Evolutionary conservation across 1,140 invertebrate species (phyloP).

Genomic region (Zaprionus kolodkinae): DNA sequence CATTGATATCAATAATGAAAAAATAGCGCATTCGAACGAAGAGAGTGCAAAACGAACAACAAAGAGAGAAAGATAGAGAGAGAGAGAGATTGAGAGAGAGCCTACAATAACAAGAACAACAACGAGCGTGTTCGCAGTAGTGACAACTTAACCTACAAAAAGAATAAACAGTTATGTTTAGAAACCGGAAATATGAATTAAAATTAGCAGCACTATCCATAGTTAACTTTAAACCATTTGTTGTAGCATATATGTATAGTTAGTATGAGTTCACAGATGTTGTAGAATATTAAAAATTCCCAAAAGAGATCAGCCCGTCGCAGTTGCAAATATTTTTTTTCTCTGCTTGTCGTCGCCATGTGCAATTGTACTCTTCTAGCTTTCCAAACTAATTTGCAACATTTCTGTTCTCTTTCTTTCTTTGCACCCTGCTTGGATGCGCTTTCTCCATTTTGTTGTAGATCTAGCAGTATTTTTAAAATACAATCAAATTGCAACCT

Average conservation of each 20-base stretch:
- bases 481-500: neutral
- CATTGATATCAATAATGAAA: neutral
- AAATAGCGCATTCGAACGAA: neutral
- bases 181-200: neutral
- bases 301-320: neutral
- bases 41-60: neutral
- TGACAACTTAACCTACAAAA: neutral
- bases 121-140: neutral
- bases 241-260: neutral
- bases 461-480: no score
- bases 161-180: neutral
- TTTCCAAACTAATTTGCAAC: constrained; percentile 1
- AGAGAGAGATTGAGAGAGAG: neutral
- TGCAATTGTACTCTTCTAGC: neutral
- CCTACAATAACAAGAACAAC: no score
- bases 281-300: no score
- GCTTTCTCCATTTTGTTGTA: neutral
- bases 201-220: neutral
- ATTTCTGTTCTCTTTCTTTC: neutral
- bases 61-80: neutral
- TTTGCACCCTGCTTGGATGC: neutral
- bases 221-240: neutral
- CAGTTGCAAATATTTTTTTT: neutral
- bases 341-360: no score
- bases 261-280: no score